Conservation (phyloP, 1,140 invertebrate species). For the Drosophila lacteicornis region DNA sequence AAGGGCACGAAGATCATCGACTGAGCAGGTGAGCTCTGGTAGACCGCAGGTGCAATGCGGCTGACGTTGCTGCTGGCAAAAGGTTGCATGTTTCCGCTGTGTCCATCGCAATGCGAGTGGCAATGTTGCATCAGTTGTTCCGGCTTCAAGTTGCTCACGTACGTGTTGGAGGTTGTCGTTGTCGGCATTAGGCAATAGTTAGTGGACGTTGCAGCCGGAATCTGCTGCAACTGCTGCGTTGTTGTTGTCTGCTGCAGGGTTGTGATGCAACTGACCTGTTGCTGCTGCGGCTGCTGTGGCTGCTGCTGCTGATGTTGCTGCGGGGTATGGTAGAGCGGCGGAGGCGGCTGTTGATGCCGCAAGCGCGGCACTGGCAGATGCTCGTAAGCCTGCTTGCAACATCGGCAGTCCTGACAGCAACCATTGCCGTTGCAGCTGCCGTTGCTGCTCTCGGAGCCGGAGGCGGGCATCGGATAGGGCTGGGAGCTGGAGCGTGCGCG, state of each 20-base stretch:
- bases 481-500: constrained; percentile 24
- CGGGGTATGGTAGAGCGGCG: constrained; percentile 26
- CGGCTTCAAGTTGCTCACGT: constrained; percentile 28
- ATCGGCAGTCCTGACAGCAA: constrained; percentile 57
- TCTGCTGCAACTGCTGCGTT: constrained; percentile 57
- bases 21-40: constrained; percentile 16
- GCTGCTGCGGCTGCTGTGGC: constrained; percentile 17
- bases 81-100: constrained; percentile 10
- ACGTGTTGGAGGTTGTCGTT: constrained; percentile 26
- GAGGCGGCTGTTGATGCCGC: constrained; percentile 54
- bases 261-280: constrained; percentile 64
- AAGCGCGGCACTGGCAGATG: constrained; percentile 63
- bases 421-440: background rate
- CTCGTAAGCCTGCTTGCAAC: constrained; percentile 57
- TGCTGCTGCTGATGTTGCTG: constrained; percentile 29
- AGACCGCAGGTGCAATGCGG: constrained; percentile 4
- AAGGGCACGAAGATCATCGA: constrained; percentile 72
- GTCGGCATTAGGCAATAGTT: constrained; percentile 32
- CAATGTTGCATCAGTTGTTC: constrained; percentile 23
- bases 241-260: constrained; percentile 65
- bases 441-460: background rate
- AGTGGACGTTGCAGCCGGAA: constrained; percentile 29
- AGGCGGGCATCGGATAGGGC: constrained; percentile 51
- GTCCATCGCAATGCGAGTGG: constrained; percentile 29
- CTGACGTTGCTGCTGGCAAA: constrained; percentile 6